phyloP scores from a whole-genome alignment of 2,797 vertebrate species.

The Hirundo rustica region DNA sequence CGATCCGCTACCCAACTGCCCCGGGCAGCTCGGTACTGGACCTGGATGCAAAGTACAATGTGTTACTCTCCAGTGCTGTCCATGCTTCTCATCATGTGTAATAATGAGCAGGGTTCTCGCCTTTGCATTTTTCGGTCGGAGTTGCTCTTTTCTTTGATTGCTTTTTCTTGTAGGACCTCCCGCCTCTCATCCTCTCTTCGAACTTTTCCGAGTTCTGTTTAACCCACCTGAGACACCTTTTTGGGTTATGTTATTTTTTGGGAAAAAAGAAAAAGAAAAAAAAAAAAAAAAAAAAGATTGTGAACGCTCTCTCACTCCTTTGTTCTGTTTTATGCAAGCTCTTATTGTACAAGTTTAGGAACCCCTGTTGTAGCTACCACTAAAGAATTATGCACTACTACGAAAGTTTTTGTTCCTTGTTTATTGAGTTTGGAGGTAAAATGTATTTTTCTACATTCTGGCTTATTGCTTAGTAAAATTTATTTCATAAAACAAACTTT shows the following conservation, averaged over 20 bases:
- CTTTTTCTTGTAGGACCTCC: constrained; percentile 54
- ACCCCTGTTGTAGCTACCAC: constrained; percentile 79
- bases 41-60: constrained; percentile 86
- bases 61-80: constrained; percentile 88
- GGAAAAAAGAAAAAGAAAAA: background rate
- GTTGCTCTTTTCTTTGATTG: constrained; percentile 59
- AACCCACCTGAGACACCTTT: constrained; percentile 38
- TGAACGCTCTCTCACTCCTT: constrained; percentile 74
- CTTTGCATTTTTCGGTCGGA: constrained; percentile 67
- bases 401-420: constrained; percentile 80
- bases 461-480: constrained; percentile 87
- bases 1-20: constrained; percentile 69
- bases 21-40: constrained; percentile 74
- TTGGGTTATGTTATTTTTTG: constrained; percentile 62
- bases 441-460: constrained; percentile 88
- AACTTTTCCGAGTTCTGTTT: constrained; percentile 70
- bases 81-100: constrained; percentile 78
- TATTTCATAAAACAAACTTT: constrained; percentile 84
- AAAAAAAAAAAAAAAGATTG: constrained; percentile 65
- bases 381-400: constrained; percentile 82
- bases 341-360: constrained; percentile 81
- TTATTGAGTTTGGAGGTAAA: constrained; percentile 86
- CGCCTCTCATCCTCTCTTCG: constrained; percentile 38
- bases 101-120: constrained; percentile 71
- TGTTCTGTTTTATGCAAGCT: constrained; percentile 80